Percentiles rank a stretch among this genome's conserved stretches.
phyloP scores from a whole-genome alignment of 2,113 vertebrate species.

The Camelus bactrianus region DNA sequence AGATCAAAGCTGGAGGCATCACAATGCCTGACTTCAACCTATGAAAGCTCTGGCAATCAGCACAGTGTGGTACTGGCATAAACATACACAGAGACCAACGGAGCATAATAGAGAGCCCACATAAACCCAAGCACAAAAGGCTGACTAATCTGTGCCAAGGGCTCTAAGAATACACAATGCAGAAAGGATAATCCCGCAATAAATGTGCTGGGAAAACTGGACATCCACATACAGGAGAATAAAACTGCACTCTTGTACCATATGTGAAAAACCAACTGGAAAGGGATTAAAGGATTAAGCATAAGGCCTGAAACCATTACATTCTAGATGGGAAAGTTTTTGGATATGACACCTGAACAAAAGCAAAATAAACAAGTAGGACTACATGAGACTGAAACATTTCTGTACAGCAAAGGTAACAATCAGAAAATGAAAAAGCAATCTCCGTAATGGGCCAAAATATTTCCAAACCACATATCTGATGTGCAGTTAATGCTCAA shows the following conservation, averaged over 20 bases:
- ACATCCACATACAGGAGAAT: not conserved
- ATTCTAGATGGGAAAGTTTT: not conserved
- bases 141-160: not conserved
- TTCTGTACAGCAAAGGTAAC: not conserved
- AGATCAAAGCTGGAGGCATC: not conserved
- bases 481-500: not conserved
- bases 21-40: not conserved
- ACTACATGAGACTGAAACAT: not conserved
- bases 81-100: not conserved
- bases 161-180: not conserved
- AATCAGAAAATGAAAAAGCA: not conserved
- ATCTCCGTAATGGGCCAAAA: not conserved
- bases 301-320: not conserved
- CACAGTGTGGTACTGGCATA: not conserved
- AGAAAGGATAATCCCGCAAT: not conserved
- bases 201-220: not conserved
- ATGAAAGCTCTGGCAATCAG: not conserved
- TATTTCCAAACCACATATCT: not conserved
- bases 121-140: not conserved
- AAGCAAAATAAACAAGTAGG: not conserved
- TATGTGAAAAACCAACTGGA: not conserved
- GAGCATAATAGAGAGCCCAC: not conserved
- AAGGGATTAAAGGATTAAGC: not conserved
- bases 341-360: not conserved
- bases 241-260: not conserved